Evolutionary conservation across 2,888 invertebrate species (phyloP).

Genomic region (Sminthurinus aureus): DNA sequence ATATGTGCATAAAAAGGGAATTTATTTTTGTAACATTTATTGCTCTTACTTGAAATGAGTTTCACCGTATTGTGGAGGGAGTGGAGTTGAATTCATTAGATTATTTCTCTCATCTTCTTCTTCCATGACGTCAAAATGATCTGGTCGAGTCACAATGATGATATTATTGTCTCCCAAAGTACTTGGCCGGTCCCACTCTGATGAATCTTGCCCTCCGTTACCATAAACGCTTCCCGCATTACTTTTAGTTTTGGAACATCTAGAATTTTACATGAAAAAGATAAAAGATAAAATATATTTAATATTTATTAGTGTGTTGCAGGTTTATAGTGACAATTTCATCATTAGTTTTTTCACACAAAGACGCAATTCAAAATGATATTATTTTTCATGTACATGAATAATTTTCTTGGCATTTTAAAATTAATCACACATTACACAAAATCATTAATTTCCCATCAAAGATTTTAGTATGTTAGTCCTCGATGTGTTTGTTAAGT

Average conservation of each 20-base stretch:
- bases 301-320: no score
- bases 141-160: constrained; percentile 43
- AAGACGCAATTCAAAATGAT: no score
- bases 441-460: background rate
- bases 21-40: background rate
- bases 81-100: constrained; percentile 50
- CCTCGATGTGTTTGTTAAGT: background rate
- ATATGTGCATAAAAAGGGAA: background rate
- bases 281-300: no score
- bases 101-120: constrained; percentile 46
- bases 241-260: background rate
- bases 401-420: background rate
- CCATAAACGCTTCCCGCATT: background rate
- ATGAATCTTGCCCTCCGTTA: constrained; percentile 32
- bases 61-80: constrained; percentile 59
- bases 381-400: no score
- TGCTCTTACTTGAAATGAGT: constrained; percentile 58
- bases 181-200: constrained; percentile 42
- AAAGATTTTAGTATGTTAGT: background rate
- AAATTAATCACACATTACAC: background rate
- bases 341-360: no score
- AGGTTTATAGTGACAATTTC: no score
- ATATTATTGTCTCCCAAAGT: constrained; percentile 48
- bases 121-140: constrained; percentile 24
- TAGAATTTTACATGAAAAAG: background rate